Conservation (phyloP, 2,888 invertebrate genomes). For the Lycaena phlaeas region DNA sequence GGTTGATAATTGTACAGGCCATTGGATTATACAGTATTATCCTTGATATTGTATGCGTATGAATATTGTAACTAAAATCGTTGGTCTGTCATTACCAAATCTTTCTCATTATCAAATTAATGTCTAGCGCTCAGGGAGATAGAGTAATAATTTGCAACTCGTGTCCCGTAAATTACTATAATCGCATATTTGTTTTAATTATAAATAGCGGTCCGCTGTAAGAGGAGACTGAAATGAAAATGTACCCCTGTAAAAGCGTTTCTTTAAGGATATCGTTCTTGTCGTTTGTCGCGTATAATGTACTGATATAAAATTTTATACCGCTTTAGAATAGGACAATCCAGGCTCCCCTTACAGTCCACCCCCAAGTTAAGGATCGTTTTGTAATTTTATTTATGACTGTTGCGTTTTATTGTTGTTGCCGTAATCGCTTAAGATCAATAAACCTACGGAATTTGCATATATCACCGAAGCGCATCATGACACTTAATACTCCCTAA, state of each 20-base stretch:
- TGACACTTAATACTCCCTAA: not conserved
- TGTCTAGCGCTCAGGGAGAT: too few species aligned
- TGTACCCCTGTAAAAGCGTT: not conserved
- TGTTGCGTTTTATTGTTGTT: conserved; percentile 27
- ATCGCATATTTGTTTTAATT: too few species aligned
- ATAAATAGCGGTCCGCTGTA: not conserved
- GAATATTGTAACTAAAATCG: too few species aligned
- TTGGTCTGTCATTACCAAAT: too few species aligned
- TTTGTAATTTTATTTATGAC: conserved; percentile 39
- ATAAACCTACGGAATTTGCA: conserved; percentile 13
- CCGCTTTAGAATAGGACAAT: conserved; percentile 42
- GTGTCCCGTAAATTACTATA: too few species aligned
- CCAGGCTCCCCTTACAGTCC: conserved; percentile 39
- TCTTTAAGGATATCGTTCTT: conserved; percentile 37
- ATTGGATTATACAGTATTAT: too few species aligned
- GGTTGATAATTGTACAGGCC: too few species aligned
- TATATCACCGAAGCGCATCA: not conserved
- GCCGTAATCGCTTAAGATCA: conserved; percentile 20
- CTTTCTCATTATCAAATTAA: too few species aligned
- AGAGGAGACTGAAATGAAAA: conserved; percentile 1
- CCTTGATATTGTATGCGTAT: too few species aligned
- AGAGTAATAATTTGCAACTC: too few species aligned
- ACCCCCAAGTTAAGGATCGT: conserved; percentile 30
- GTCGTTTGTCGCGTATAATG: conserved; percentile 57
- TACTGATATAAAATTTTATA: conserved; percentile 53